These are phyloP conservation scores for Callinectes sapidus DNA, from an alignment of 2,888 invertebrate species.

Conservation along the genomic window DNA sequence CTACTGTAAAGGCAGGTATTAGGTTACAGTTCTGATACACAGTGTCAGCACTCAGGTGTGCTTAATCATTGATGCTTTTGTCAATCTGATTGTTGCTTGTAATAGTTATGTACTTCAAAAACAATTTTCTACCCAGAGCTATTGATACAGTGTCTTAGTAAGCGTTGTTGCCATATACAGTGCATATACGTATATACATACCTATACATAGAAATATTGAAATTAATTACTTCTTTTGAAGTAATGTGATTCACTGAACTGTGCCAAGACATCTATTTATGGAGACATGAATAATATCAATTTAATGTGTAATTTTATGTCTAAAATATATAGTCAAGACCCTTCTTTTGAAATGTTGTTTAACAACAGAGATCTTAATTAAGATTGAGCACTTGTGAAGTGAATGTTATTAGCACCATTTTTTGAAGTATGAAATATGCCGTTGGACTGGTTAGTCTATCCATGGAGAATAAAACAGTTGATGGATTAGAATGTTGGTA, in stretches of 20 bases:
- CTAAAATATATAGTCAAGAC: not conserved
- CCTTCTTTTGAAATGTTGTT: not conserved
- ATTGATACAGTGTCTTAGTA: slow-evolving; percentile 11
- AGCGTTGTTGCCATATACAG: not conserved
- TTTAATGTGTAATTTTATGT: not conserved
- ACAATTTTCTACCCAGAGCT: not conserved
- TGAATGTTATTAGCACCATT: not conserved
- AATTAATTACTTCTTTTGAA: not conserved
- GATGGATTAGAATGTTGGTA: not conserved
- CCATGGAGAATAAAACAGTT: not conserved
- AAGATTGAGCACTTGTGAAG: not conserved
- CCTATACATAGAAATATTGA: not conserved
- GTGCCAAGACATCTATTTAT: not conserved
- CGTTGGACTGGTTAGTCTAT: not conserved
- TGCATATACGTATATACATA: not conserved
- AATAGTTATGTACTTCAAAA: not conserved
- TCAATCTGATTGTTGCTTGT: not conserved
- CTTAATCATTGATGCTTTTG: not conserved
- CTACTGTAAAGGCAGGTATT: not conserved
- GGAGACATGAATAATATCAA: not conserved
- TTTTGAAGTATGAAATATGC: not conserved
- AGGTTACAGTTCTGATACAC: not conserved
- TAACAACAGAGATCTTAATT: not conserved
- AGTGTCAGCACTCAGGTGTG: not conserved
- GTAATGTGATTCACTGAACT: slow-evolving; percentile 1